Percentiles rank a stretch among this genome's conserved stretches.
These are phyloP conservation scores for Eupithecia insigniata DNA, from an alignment of 2,888 invertebrate species.

Conservation along the genomic window DNA sequence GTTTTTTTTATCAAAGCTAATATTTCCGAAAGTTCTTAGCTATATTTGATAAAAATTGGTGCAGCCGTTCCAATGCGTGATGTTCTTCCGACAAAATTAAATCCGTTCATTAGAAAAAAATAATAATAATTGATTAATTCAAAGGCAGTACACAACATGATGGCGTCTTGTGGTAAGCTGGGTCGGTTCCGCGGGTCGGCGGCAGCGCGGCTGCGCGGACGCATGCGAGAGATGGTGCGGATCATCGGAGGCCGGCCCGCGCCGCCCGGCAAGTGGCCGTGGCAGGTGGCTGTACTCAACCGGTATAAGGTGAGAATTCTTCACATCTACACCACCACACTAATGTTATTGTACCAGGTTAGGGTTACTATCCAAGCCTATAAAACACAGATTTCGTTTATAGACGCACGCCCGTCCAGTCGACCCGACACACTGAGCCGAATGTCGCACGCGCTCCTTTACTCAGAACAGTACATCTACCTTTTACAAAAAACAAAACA, in stretches of 20 bases:
- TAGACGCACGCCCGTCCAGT: too few species aligned
- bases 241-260: slow-evolving; percentile 95
- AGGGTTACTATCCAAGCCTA: too few species aligned
- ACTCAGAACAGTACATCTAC: too few species aligned
- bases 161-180: slow-evolving; percentile 65
- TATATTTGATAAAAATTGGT: background rate
- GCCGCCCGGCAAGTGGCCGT: slow-evolving; percentile 94
- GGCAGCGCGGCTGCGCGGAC: slow-evolving; percentile 59
- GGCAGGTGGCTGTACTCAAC: slow-evolving; percentile 96
- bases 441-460: too few species aligned
- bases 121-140: slow-evolving; percentile 6
- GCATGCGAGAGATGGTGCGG: slow-evolving; percentile 86
- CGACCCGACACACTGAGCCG: too few species aligned
- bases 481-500: too few species aligned
- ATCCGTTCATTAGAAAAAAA: too few species aligned
- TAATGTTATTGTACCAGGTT: too few species aligned
- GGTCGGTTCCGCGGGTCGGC: slow-evolving; percentile 66
- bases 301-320: slow-evolving; percentile 87
- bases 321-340: background rate
- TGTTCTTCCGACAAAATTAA: too few species aligned
- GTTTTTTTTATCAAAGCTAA: too few species aligned
- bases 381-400: too few species aligned
- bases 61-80: background rate
- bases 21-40: background rate
- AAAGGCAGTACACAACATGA: slow-evolving; percentile 27